Evolutionary conservation across 1,140 invertebrate species (phyloP).

Genomic region (Euura saliciscinereae): DNA sequence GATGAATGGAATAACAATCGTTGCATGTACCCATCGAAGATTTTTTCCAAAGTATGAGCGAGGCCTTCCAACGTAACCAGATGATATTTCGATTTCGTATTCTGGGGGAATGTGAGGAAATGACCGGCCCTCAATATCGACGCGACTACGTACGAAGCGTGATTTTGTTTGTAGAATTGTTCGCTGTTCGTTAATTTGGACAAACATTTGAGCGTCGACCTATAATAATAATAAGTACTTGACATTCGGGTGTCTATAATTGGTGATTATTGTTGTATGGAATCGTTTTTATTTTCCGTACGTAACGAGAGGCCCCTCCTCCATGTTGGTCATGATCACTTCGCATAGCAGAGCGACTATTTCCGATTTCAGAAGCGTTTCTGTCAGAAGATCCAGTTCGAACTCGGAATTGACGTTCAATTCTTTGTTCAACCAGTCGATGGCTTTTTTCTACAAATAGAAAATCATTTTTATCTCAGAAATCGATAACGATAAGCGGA

Average conservation of each 20-base stretch:
- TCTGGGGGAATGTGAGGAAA: constrained; percentile 17
- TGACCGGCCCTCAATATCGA: constrained; percentile 28
- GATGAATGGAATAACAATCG: background rate
- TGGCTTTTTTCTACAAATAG: no score
- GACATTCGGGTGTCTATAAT: background rate
- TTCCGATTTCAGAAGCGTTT: background rate
- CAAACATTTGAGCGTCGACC: constrained; percentile 27
- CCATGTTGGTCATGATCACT: background rate
- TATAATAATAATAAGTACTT: constrained; percentile 15
- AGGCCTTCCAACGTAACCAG: background rate
- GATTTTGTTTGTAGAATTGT: constrained; percentile 29
- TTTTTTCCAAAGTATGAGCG: constrained; percentile 17
- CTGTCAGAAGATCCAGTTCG: no score
- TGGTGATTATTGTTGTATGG: background rate
- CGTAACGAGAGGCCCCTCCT: background rate
- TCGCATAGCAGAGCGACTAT: background rate
- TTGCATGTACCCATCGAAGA: constrained; percentile 16
- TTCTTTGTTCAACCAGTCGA: no score
- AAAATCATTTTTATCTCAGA: no score
- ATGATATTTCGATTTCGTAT: constrained; percentile 21
- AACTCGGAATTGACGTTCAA: no score
- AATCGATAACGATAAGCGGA: no score
- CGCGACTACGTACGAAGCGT: constrained; percentile 18
- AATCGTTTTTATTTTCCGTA: background rate
- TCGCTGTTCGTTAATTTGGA: constrained; percentile 8